Percentiles rank a stretch among this genome's conserved stretches.
phyloP scores from a whole-genome alignment of 2,113 vertebrate species.

The Chionis minor region DNA sequence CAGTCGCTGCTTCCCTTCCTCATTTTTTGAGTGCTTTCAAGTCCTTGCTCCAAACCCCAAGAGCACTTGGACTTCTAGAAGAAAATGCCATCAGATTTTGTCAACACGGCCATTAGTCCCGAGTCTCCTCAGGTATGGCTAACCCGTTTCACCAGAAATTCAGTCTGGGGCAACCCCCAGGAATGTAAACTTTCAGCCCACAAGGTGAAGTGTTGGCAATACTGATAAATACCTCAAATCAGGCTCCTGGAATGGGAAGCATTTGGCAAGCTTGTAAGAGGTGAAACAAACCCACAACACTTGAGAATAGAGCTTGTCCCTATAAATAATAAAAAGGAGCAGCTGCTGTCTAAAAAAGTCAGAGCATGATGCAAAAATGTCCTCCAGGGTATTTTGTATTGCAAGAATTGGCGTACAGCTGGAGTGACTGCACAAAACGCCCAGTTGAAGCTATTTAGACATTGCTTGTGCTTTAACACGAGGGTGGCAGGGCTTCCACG shows the following conservation, averaged over 20 bases:
- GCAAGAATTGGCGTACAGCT: neutral
- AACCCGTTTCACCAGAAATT: slow-evolving; percentile 23
- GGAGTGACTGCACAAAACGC: neutral
- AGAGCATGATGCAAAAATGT: neutral
- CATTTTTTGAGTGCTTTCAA: slow-evolving; percentile 19
- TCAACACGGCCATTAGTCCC: neutral
- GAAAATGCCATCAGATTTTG: neutral
- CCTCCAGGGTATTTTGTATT: neutral
- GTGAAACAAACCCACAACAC: neutral
- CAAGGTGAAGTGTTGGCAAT: slow-evolving; percentile 11
- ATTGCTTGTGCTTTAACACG: neutral
- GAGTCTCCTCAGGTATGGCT: neutral
- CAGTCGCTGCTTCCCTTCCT: neutral
- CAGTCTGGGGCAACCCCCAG: neutral
- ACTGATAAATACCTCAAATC: slow-evolving; percentile 19
- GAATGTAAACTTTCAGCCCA: neutral
- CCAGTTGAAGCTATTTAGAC: neutral
- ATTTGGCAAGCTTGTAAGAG: slow-evolving; percentile 17
- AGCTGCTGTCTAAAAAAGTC: slow-evolving; percentile 29
- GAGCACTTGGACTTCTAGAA: neutral
- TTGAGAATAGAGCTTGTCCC: neutral
- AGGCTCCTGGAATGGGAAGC: slow-evolving; percentile 35
- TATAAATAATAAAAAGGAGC: slow-evolving; percentile 54
- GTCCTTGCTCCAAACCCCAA: neutral
- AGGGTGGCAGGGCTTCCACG: neutral